Evolutionary conservation across 2,888 invertebrate genomes (phyloP), one percentile per base, ranked within the genome.

Genomic region (Lochmaea capreae): DNA sequence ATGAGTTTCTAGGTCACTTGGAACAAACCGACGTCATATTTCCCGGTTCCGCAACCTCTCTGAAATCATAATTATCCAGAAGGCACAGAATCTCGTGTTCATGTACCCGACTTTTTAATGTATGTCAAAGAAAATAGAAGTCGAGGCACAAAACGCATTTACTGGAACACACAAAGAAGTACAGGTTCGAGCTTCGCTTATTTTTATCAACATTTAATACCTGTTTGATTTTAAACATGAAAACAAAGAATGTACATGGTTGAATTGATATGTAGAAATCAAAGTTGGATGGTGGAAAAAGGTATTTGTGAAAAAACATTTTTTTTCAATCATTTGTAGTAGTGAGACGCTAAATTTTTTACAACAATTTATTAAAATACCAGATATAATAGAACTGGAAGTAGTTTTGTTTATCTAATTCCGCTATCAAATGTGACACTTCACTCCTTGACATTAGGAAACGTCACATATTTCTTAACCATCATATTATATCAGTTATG

Each of bases 31-130:
- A 49, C 33, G 33, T 46, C 14, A 18, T 46, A 46, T 42, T 72
- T 66, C 14, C 26, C 61, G 16, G 59, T 69, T 66, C 61, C 22
- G 49, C n/a, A 65, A 49, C 69, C 63, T 43, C 66, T 65, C 67
- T 59, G 57, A 73, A 33, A 58, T 65, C 42, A 68, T 70, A 70
- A 73, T 73, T 73, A 73, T 68, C 33, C 61, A 61, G 39, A 61
- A 61, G 12, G 14, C 58, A 14, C 61, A 61, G 33, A 61, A n/a
- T 33, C 16, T 58, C 54, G 26, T 54, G 69, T 33, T 57, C 49
- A 61, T 46, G 65, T 65, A 39, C 63, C 57, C 43, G 66, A 52
- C 65, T 65, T 67, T 65, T 46, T 66, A 70, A 69, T 73, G 63
- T 70, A 62, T 65, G 33, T 52, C 52, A 46, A 49, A 65, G 65